phyloP scores from a whole-genome alignment of 35 echinoderm and acorn worm genomes.

The Lytechinus variegatus region DNA sequence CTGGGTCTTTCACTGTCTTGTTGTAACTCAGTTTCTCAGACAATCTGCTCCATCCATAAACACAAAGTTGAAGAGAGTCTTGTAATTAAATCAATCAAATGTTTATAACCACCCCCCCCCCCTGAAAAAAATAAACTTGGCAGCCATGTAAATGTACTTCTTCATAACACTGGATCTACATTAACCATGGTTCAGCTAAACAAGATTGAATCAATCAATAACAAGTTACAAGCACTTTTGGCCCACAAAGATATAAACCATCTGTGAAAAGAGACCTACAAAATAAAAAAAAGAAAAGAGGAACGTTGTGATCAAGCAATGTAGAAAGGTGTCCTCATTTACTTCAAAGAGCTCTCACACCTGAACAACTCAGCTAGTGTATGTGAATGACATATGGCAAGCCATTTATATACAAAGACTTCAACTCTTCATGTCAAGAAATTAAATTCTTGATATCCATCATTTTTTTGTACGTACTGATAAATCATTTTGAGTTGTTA shows the following conservation, averaged over 20 bases:
- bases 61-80: background rate
- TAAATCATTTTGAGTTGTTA: too few relatives aligned
- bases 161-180: background rate
- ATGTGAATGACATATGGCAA: too few relatives aligned
- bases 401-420: too few relatives aligned
- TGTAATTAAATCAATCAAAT: background rate
- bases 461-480: too few relatives aligned
- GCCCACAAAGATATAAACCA: background rate
- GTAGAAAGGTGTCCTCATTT: too few relatives aligned
- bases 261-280: background rate
- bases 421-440: too few relatives aligned
- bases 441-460: too few relatives aligned
- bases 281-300: too few relatives aligned
- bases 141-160: background rate
- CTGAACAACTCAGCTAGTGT: too few relatives aligned
- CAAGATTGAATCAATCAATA: constrained; percentile 13
- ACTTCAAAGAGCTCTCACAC: too few relatives aligned
- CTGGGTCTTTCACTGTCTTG: background rate
- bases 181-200: background rate
- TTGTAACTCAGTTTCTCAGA: background rate
- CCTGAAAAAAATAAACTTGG: background rate
- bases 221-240: background rate
- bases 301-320: too few relatives aligned
- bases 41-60: background rate
- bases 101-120: background rate